Conservation (phyloP, 2,113 vertebrate species). For the Noturus placidus region DNA sequence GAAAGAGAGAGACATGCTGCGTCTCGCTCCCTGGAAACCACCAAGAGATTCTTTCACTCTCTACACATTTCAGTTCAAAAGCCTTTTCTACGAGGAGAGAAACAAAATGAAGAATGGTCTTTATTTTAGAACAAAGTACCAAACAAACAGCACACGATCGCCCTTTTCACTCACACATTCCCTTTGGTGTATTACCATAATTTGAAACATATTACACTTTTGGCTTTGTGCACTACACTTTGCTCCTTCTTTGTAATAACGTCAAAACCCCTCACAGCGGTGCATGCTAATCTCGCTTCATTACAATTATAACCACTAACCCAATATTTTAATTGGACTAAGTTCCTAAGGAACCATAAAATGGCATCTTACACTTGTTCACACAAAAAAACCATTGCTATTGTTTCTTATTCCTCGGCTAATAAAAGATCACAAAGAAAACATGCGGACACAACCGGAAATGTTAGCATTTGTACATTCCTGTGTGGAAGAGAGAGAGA, state of each 20-base stretch:
- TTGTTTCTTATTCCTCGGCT: constrained; percentile 6
- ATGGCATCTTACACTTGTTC: not conserved
- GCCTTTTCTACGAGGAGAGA: constrained; percentile 30
- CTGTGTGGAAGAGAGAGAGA: constrained; percentile 1
- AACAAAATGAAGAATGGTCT: constrained; percentile 36
- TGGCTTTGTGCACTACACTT: not conserved
- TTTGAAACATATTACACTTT: constrained; percentile 15
- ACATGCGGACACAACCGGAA: constrained; percentile 39
- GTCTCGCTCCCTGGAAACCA: constrained; percentile 61
- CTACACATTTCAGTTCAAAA: constrained; percentile 43
- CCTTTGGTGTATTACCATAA: not conserved
- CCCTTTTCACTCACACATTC: not conserved
- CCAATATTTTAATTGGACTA: not conserved
- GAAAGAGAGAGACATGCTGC: constrained; percentile 50
- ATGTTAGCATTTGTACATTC: constrained; percentile 34
- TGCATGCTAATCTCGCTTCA: not conserved
- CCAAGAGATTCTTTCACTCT: constrained; percentile 48
- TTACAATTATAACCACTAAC: not conserved
- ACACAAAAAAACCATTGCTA: not conserved
- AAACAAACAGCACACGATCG: constrained; percentile 17
- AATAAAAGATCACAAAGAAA: constrained; percentile 37
- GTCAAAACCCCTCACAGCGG: not conserved
- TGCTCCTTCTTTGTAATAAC: not conserved
- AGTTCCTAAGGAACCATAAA: not conserved
- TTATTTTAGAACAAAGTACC: constrained; percentile 14